These are phyloP conservation scores for Eremobia ochroleuca DNA, from an alignment of 2,888 invertebrate species.

Conservation along the genomic window DNA sequence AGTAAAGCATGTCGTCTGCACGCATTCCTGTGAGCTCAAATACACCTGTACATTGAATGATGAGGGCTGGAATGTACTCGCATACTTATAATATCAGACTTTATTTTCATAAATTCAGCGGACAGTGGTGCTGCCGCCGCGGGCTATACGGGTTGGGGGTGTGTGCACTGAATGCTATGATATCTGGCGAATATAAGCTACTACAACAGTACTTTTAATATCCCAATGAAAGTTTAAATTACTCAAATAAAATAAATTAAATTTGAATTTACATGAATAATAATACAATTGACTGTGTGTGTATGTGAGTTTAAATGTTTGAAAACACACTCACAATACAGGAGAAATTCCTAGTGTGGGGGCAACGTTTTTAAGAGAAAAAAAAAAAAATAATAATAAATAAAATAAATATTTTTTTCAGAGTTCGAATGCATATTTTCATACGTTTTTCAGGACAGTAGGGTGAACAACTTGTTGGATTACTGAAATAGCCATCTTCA, in stretches of 20 bases:
- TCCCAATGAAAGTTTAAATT: background rate
- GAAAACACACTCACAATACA: too few species aligned
- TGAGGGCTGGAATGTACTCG: slow-evolving; percentile 58
- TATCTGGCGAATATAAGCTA: background rate
- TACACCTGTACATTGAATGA: slow-evolving; percentile 63
- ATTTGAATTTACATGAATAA: too few species aligned
- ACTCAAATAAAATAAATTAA: background rate
- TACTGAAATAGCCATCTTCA: background rate
- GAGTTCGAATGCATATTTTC: background rate
- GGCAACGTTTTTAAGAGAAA: too few species aligned
- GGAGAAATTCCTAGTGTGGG: too few species aligned
- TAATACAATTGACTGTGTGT: too few species aligned
- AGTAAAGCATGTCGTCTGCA: slow-evolving; percentile 21
- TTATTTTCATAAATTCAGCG: slow-evolving; percentile 82
- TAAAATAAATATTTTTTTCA: too few species aligned
- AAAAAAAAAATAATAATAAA: too few species aligned
- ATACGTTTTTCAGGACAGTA: too few species aligned
- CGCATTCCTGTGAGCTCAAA: slow-evolving; percentile 23
- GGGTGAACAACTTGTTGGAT: too few species aligned
- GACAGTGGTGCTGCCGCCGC: slow-evolving; percentile 74
- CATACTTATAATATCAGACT: slow-evolving; percentile 74
- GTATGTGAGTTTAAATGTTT: too few species aligned
- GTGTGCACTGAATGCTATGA: slow-evolving; percentile 51
- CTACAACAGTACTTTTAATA: background rate
- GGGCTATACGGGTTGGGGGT: slow-evolving; percentile 50